Conservation (phyloP, 1,140 invertebrate species). For the Gonioctena quinquepunctata region DNA sequence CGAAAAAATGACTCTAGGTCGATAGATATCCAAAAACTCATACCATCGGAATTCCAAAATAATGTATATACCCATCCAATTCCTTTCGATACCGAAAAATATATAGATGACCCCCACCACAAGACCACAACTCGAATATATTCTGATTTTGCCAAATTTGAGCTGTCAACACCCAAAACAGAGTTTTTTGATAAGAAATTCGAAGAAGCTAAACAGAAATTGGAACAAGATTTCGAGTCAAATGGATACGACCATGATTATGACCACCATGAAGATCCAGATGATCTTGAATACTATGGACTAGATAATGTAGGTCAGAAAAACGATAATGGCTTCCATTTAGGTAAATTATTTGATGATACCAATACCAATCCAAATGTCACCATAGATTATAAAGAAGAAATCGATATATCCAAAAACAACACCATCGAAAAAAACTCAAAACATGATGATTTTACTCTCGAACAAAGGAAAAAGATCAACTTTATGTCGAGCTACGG, state of each 20-base stretch:
- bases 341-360: conserved; percentile 11
- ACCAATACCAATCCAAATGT: conserved; percentile 15
- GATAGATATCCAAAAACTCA: conserved; percentile 44
- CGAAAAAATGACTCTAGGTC: conserved; percentile 32
- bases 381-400: conserved; percentile 30
- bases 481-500: conserved; percentile 35
- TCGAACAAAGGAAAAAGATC: conserved; percentile 35
- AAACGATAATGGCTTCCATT: neutral
- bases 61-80: conserved; percentile 40
- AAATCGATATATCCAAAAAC: conserved; percentile 30
- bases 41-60: conserved; percentile 45
- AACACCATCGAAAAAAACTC: conserved; percentile 37
- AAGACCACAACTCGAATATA: conserved; percentile 16
- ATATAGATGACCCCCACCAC: conserved; percentile 27
- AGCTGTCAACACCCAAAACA: conserved; percentile 44
- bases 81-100: conserved; percentile 38
- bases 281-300: conserved; percentile 15
- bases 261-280: conserved; percentile 15
- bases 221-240: conserved; percentile 37
- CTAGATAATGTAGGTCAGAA: too few species aligned
- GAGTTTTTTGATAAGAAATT: conserved; percentile 41
- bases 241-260: conserved; percentile 11
- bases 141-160: conserved; percentile 22
- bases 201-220: conserved; percentile 38
- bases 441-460: conserved; percentile 32